phyloP scores from a whole-genome alignment of 1,140 invertebrate genomes.

The Scaptomyza hsui region DNA sequence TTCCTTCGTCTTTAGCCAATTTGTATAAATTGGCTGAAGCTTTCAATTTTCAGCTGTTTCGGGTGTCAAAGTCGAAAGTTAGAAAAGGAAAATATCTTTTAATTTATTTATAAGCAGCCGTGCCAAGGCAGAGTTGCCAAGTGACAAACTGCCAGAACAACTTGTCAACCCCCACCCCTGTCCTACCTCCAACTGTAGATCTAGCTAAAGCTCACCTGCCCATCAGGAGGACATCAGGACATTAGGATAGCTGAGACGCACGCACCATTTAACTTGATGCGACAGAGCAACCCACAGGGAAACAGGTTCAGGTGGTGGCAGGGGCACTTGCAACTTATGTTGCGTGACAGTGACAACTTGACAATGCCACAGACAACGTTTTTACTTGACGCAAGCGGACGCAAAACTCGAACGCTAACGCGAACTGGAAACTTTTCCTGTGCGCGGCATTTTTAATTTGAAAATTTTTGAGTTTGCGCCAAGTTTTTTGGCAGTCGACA shows the following conservation, averaged over 20 bases:
- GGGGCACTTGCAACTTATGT: constrained; percentile 74
- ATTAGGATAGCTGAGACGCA: constrained; percentile 36
- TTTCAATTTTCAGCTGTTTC: constrained; percentile 63
- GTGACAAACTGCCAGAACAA: constrained; percentile 57
- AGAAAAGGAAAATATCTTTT: constrained; percentile 68
- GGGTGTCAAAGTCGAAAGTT: constrained; percentile 52
- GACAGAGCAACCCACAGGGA: constrained; percentile 33
- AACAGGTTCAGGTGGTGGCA: constrained; percentile 17
- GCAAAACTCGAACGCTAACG: not conserved
- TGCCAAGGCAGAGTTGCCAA: constrained; percentile 30
- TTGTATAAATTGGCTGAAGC: constrained; percentile 70
- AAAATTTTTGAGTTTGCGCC: constrained; percentile 69
- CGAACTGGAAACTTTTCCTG: constrained; percentile 44
- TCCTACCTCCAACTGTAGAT: constrained; percentile 28
- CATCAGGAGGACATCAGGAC: constrained; percentile 11
- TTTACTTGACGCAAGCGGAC: constrained; percentile 45
- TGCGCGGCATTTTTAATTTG: constrained; percentile 75
- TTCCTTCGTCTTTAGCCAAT: constrained; percentile 50
- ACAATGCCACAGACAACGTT: constrained; percentile 79
- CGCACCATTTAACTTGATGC: constrained; percentile 77
- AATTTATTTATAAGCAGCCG: constrained; percentile 78
- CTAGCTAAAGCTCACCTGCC: constrained; percentile 38
- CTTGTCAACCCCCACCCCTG: constrained; percentile 23
- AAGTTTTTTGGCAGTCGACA: constrained; percentile 54
- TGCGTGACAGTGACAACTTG: constrained; percentile 82